Base-by-base conservation (phyloP, 2,113 vertebrate species). In the Heterotilapia buettikoferi region DNA sequence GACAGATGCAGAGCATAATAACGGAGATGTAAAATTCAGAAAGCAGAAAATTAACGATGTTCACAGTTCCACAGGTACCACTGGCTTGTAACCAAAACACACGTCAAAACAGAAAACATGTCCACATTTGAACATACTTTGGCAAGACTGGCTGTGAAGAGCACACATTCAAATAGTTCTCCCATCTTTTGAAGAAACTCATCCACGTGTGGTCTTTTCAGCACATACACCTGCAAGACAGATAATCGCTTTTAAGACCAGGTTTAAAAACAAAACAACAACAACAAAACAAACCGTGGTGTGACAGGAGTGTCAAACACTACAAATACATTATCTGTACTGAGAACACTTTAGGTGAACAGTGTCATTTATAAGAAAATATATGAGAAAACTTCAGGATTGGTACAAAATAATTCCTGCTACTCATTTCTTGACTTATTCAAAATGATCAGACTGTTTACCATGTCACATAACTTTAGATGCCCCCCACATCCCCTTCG, bases 141-240 rank as follows among this genome's bases (percentile, higher is more conserved):
- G 85, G 99, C 99, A 83, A 99, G 94, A 92, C 99, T 99, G 95
- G 99, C 99, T 82, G 98, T 99, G 92, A 99, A 99, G 86, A 99
- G 98, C 89, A 99, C 98, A 92, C 99, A 99, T 95, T 99, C 99
- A 76, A 99, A 99, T 26, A 99, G 95, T 92, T 99, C 98, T 61
- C 99, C 99, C 98, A 99, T 99, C 96, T 97, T 98, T 93, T 99
- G 98, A 38, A 99, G 98, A 73, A 99, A 99, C 94, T 98, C 98
- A 1, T 99, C 98, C 93, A 99, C 98, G 0, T 99, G 97, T 12
- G 99, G 99, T 92, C 99, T 96, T 93, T 99, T 99, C 93, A 99
- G 96, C 85, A 99, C 99, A 26, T 99, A 99, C 56, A 99, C 99
- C 99, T 99, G 96, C n/a, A 56, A 95, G 53, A 59, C 16, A 56